phyloP scores from a whole-genome alignment of 2,113 vertebrate species.

The Acrocephalus arundinaceus region DNA sequence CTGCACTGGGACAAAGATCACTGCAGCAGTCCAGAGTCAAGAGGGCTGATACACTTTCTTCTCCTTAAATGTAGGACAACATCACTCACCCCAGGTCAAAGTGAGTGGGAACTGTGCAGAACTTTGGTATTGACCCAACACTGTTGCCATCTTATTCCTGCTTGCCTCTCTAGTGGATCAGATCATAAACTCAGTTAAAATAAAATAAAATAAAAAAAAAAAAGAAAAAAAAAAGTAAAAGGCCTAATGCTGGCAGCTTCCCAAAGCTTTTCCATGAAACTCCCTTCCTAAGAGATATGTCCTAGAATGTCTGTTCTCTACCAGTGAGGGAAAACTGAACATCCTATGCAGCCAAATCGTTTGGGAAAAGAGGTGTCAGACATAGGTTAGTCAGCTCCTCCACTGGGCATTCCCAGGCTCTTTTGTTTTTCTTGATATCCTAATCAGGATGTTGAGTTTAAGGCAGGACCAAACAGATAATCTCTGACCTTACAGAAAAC shows the following conservation, averaged over 20 bases:
- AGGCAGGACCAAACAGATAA: not conserved
- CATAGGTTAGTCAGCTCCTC: not conserved
- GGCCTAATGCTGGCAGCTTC: not conserved
- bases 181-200: not conserved
- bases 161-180: rapidly evolving
- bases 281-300: not conserved
- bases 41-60: not conserved
- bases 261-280: not conserved
- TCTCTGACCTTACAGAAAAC: not conserved
- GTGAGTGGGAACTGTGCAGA: not conserved
- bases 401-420: not conserved
- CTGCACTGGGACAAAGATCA: not conserved
- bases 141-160: not conserved
- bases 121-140: not conserved
- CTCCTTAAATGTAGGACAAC: not conserved
- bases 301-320: not conserved
- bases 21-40: not conserved
- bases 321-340: not conserved
- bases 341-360: not conserved
- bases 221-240: not conserved
- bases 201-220: no score
- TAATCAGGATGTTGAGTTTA: not conserved
- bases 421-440: not conserved
- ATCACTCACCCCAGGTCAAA: not conserved
- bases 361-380: not conserved